Percentiles rank a stretch among this genome's conserved stretches.
Conservation (phyloP, 2,888 invertebrate species). For the Chymomyza fuscimana region DNA sequence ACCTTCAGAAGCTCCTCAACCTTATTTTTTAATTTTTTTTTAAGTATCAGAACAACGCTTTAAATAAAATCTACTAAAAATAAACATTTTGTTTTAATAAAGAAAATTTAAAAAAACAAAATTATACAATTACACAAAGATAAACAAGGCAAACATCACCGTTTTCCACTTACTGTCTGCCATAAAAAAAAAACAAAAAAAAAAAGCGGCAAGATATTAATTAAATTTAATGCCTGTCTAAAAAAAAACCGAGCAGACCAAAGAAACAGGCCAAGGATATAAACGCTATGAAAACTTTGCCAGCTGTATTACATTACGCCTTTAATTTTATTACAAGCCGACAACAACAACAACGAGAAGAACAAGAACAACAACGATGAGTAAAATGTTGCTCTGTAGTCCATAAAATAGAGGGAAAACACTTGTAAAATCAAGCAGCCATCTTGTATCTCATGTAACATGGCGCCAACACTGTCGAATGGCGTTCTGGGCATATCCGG, state of each 20-base stretch:
- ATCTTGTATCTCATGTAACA: conserved; percentile 54
- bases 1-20: no score
- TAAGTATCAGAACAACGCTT: no score
- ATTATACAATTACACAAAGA: not conserved
- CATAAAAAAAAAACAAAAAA: not conserved
- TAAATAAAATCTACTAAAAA: no score
- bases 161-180: not conserved
- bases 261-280: conserved; percentile 44
- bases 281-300: conserved; percentile 65
- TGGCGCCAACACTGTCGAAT: conserved; percentile 48
- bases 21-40: no score
- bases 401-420: conserved; percentile 67
- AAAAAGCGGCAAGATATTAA: conserved; percentile 37
- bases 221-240: conserved; percentile 60
- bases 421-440: conserved; percentile 57
- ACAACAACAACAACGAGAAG: not conserved
- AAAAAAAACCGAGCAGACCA: conserved; percentile 9
- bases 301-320: conserved; percentile 71
- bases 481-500: not conserved
- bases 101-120: not conserved
- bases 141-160: not conserved
- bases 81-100: no score
- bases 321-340: conserved; percentile 65
- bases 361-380: not conserved
- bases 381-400: conserved; percentile 31